These are phyloP conservation scores for Dasyprocta punctata DNA, from an alignment of 2,113 vertebrate species.

Conservation along the genomic window DNA sequence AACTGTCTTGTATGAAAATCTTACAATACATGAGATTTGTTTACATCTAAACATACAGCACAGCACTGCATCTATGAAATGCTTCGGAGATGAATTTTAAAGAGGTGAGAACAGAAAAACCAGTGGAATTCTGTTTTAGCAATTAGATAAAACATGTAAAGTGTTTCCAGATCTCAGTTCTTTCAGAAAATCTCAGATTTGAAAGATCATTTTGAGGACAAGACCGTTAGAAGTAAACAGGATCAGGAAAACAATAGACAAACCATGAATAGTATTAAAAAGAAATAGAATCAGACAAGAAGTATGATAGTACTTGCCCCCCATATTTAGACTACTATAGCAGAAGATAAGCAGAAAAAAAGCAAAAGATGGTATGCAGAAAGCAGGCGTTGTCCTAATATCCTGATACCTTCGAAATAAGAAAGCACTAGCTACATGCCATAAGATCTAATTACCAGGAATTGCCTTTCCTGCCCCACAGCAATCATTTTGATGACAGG, in stretches of 20 bases:
- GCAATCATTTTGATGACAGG: constrained; percentile 89
- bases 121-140: constrained; percentile 51
- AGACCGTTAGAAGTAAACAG: constrained; percentile 23
- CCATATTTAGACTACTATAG: constrained; percentile 27
- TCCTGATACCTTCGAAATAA: constrained; percentile 80
- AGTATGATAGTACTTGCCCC: constrained; percentile 25
- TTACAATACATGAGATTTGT: not conserved
- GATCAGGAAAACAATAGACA: not conserved
- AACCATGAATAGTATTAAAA: constrained; percentile 44
- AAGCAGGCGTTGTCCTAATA: constrained; percentile 74
- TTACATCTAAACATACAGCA: constrained; percentile 64
- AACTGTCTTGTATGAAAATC: not conserved
- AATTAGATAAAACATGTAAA: constrained; percentile 43
- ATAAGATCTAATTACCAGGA: constrained; percentile 90
- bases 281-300: constrained; percentile 70
- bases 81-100: constrained; percentile 49
- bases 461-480: constrained; percentile 90
- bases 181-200: constrained; percentile 55
- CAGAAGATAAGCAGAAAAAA: constrained; percentile 71
- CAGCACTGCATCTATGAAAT: constrained; percentile 47
- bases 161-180: constrained; percentile 5
- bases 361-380: constrained; percentile 63
- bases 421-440: constrained; percentile 82
- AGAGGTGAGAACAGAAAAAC: not conserved
- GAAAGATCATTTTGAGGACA: constrained; percentile 37